These are phyloP conservation scores for Matsumurasca onukii DNA, from an alignment of 1,140 invertebrate genomes.

Conservation along the genomic window DNA sequence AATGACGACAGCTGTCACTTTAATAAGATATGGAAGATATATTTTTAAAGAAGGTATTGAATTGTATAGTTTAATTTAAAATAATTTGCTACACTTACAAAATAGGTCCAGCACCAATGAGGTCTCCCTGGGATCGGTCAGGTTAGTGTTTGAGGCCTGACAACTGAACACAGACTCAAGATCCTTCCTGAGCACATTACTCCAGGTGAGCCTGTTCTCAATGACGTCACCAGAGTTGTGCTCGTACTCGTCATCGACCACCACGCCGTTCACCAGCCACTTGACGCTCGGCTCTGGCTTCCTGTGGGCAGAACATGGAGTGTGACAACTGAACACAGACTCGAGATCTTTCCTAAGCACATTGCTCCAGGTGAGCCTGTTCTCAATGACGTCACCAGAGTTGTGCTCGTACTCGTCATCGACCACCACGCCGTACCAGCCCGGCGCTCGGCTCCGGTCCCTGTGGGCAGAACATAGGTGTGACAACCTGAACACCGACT, in stretches of 20 bases:
- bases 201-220: constrained; percentile 75
- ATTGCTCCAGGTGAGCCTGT: constrained; percentile 67
- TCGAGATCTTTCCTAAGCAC: constrained; percentile 74
- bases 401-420: constrained; percentile 81
- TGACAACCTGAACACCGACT: constrained; percentile 81
- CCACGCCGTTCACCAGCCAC: constrained; percentile 71
- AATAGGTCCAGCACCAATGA: constrained; percentile 76
- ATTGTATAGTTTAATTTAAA: too few species aligned
- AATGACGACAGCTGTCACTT: too few species aligned
- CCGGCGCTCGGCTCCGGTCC: constrained; percentile 58
- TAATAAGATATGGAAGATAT: too few species aligned
- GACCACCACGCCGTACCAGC: constrained; percentile 64
- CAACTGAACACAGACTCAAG: constrained; percentile 81
- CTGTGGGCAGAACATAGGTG: constrained; percentile 56
- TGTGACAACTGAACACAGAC: constrained; percentile 80
- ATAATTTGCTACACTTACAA: constrained; percentile 79
- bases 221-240: constrained; percentile 81
- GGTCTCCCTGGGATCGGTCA: constrained; percentile 72
- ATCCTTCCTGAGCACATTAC: constrained; percentile 69
- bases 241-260: constrained; percentile 76
- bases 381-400: constrained; percentile 81
- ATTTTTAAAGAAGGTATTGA: too few species aligned
- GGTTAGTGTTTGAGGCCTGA: constrained; percentile 77
- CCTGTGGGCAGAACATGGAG: constrained; percentile 51
- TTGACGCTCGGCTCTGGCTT: constrained; percentile 54